Evolutionary conservation across 1,140 invertebrate genomes (phyloP).

Genomic region (Melitaea cinxia): DNA sequence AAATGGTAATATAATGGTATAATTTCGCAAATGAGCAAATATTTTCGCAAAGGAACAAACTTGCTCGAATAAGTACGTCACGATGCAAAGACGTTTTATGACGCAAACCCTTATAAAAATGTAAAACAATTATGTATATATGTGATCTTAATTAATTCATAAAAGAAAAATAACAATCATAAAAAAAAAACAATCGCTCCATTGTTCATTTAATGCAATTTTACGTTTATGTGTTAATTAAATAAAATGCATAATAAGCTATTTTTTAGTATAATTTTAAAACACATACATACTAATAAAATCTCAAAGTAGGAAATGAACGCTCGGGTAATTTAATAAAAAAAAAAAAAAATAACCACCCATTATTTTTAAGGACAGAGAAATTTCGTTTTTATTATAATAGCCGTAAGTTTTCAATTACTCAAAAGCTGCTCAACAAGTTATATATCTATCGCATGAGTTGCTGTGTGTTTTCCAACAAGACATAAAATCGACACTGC

Average conservation of each 20-base stretch:
- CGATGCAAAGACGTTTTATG: too few species aligned
- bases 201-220: neutral
- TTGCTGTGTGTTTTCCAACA: slow-evolving; percentile 15
- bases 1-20: too few species aligned
- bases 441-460: slow-evolving; percentile 10
- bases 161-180: too few species aligned
- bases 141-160: too few species aligned
- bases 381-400: neutral
- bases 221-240: neutral
- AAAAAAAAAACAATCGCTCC: neutral
- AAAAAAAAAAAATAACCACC: slow-evolving; percentile 4
- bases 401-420: slow-evolving; percentile 7
- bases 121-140: too few species aligned
- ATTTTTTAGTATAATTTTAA: neutral
- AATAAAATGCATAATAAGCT: neutral
- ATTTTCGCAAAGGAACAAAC: too few species aligned
- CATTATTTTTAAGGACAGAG: neutral
- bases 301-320: slow-evolving; percentile 23
- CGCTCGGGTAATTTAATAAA: slow-evolving; percentile 9
- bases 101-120: too few species aligned
- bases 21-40: too few species aligned
- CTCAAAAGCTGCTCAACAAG: neutral
- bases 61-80: too few species aligned
- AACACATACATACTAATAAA: neutral
- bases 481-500: slow-evolving; percentile 15